Evolutionary conservation across 2,113 vertebrate species (phyloP).

Genomic region (Lontra canadensis): DNA sequence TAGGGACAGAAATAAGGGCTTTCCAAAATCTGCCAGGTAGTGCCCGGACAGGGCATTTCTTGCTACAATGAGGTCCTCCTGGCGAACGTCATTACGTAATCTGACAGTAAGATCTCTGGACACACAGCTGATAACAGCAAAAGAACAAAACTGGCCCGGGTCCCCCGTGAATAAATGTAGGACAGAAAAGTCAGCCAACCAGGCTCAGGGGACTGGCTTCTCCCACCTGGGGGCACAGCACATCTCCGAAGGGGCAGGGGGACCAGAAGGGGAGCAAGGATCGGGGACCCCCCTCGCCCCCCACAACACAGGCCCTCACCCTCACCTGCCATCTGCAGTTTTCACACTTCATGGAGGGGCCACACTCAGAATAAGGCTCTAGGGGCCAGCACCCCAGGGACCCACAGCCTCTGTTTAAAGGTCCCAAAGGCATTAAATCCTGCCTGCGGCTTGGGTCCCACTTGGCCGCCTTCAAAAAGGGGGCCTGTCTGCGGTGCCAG

Average conservation of each 20-base stretch:
- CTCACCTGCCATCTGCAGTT: background rate
- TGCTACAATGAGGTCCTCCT: background rate
- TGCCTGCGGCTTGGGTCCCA: background rate
- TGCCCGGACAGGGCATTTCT: background rate
- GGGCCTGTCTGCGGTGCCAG: background rate
- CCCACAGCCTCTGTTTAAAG: background rate
- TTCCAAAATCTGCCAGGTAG: background rate
- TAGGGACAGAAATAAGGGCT: background rate
- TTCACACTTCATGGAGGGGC: background rate
- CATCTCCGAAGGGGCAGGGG: too few species aligned
- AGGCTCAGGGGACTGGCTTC: background rate
- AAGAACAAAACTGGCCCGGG: background rate
- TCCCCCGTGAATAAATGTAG: background rate
- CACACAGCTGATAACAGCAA: background rate
- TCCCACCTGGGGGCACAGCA: accelerated
- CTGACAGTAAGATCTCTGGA: background rate
- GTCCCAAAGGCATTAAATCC: background rate
- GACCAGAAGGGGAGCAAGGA: background rate
- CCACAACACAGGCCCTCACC: background rate
- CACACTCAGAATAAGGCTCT: background rate
- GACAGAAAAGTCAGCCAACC: background rate
- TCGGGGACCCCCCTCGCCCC: background rate
- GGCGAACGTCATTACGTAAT: background rate
- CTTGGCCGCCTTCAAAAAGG: background rate
- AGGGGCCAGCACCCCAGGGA: background rate